Conservation (phyloP, 1,140 invertebrate genomes). For the Leptinotarsa lineolata region DNA sequence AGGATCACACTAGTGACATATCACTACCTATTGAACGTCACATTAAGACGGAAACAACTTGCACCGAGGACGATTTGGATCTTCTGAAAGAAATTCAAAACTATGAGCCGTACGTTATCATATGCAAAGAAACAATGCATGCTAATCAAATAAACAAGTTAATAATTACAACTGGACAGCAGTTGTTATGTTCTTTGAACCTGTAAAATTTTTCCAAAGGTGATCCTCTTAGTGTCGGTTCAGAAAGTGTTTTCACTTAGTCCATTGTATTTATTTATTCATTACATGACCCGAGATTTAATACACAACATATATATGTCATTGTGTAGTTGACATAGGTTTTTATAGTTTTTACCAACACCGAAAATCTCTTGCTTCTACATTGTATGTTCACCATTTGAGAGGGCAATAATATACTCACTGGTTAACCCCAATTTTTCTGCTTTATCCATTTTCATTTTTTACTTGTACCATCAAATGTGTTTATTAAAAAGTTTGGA, state of each 20-base stretch:
- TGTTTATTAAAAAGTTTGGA: too few relatives aligned
- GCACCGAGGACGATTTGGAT: constrained; percentile 38
- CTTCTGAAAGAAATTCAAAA: constrained; percentile 53
- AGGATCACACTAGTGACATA: constrained; percentile 18
- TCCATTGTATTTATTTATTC: too few relatives aligned
- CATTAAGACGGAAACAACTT: constrained; percentile 13
- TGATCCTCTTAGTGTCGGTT: neutral
- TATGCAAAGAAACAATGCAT: constrained; percentile 62
- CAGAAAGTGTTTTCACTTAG: neutral
- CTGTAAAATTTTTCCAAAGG: constrained; percentile 51
- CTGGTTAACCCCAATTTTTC: too few relatives aligned
- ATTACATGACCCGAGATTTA: too few relatives aligned
- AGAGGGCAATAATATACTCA: too few relatives aligned
- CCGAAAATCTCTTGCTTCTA: too few relatives aligned
- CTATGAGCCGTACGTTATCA: constrained; percentile 58
- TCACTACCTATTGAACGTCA: neutral
- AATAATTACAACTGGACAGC: constrained; percentile 65
- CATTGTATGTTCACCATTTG: too few relatives aligned
- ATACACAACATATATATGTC: too few relatives aligned
- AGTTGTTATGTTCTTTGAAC: constrained; percentile 62
- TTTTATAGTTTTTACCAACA: too few relatives aligned
- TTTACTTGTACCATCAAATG: too few relatives aligned
- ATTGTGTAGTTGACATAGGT: too few relatives aligned
- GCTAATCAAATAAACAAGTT: constrained; percentile 66
- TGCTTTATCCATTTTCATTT: too few relatives aligned